A percentile compares a stretch with the other conserved stretches of the same genome.
phyloP scores from a whole-genome alignment of 1,140 invertebrate genomes.

The Rhagoletis zephyria region DNA sequence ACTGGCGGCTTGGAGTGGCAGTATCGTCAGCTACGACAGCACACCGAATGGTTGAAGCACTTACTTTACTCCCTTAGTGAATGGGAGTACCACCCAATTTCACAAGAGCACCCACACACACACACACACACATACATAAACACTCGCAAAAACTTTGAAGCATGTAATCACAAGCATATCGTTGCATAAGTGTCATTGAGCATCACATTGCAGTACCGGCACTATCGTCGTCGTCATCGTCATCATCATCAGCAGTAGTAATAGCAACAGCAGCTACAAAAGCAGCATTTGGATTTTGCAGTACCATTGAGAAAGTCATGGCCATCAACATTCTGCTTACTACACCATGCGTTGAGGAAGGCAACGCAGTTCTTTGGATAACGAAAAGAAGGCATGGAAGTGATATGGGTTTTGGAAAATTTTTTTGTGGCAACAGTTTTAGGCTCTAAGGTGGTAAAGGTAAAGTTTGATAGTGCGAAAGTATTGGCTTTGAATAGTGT shows the following conservation, averaged over 20 bases:
- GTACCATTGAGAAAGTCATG: not conserved
- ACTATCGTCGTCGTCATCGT: not conserved
- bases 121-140: not conserved
- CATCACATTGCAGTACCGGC: slow-evolving; percentile 4
- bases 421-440: no score
- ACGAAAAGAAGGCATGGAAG: no score
- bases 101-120: not conserved
- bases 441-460: no score
- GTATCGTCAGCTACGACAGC: not conserved
- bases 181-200: not conserved
- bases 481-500: no score
- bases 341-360: no score
- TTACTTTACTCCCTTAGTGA: not conserved
- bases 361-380: no score
- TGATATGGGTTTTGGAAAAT: no score
- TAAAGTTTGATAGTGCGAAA: no score
- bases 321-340: not conserved
- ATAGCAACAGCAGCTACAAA: no score
- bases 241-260: no score
- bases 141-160: not conserved
- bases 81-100: not conserved
- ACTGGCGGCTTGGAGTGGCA: not conserved
- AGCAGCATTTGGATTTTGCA: not conserved
- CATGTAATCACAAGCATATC: no score
- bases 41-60: not conserved